A percentile compares a stretch with the other conserved stretches of the same genome.
These are phyloP conservation scores for Procavia capensis DNA, from an alignment of 2,113 vertebrate species.

Conservation along the genomic window DNA sequence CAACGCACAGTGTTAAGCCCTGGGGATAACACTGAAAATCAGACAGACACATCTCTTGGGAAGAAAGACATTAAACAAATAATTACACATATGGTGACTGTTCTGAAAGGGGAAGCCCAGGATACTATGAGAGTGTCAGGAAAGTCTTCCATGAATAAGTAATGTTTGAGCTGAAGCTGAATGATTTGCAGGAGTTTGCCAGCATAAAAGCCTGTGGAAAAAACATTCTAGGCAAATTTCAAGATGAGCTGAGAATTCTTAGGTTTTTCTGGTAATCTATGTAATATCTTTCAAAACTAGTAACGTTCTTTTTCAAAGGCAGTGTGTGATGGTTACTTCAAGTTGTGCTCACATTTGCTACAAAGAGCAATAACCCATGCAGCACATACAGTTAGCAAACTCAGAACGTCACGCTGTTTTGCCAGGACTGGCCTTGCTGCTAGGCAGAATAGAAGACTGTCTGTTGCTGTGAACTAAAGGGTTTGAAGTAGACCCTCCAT, in stretches of 20 bases:
- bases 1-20: background rate
- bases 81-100: background rate
- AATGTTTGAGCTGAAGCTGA: background rate
- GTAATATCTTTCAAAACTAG: background rate
- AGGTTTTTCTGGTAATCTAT: slow-evolving; percentile 13
- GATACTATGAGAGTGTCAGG: background rate
- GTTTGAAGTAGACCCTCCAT: background rate
- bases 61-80: background rate
- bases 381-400: background rate
- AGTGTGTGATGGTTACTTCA: background rate
- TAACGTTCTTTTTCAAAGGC: background rate
- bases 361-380: slow-evolving; percentile 9
- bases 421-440: background rate
- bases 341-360: background rate
- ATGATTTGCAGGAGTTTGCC: background rate
- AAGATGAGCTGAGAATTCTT: background rate
- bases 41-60: background rate
- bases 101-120: background rate
- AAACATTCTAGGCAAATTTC: background rate
- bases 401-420: background rate
- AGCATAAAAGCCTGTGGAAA: background rate
- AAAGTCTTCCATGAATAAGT: background rate
- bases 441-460: background rate
- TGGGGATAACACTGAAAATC: background rate
- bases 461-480: slow-evolving; percentile 13